These are phyloP conservation scores for Bubo scandiacus DNA, from an alignment of 2,113 vertebrate species.

Conservation along the genomic window DNA sequence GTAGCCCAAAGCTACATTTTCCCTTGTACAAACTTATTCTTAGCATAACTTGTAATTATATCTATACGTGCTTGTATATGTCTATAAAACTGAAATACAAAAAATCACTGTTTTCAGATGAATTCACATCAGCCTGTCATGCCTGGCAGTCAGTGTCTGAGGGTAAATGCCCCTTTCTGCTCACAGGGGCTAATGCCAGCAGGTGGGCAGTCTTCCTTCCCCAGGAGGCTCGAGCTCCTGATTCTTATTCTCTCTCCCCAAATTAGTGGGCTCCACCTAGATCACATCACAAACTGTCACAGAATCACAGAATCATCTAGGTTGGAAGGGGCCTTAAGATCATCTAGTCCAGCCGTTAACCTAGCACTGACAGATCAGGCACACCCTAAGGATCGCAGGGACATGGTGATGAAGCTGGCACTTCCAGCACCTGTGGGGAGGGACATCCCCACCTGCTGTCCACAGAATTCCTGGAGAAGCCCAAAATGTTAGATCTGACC, in stretches of 20 bases:
- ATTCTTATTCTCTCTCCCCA: not conserved
- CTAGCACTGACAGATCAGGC: not conserved
- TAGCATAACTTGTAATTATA: not conserved
- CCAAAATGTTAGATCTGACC: not conserved
- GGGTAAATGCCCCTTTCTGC: not conserved
- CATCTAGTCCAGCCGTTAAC: no score
- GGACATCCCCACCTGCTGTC: not conserved
- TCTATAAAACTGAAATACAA: not conserved
- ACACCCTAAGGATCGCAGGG: not conserved
- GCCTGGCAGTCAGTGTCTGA: not conserved
- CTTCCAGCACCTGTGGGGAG: not conserved
- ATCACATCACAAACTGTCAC: no score
- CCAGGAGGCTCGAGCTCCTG: not conserved
- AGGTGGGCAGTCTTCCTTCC: not conserved
- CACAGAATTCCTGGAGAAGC: not conserved
- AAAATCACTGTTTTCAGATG: not conserved
- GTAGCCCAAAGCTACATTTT: not conserved
- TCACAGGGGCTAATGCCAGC: not conserved
- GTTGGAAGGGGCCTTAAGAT: no score
- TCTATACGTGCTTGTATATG: not conserved
- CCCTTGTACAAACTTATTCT: not conserved
- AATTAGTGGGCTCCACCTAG: not conserved
- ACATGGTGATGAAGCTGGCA: not conserved
- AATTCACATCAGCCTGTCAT: not conserved
- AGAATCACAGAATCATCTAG: no score